Evolutionary conservation across 2,113 vertebrate genomes (phyloP), one percentile per base, ranked within the genome.

Genomic region (Pachyramphus minor): DNA sequence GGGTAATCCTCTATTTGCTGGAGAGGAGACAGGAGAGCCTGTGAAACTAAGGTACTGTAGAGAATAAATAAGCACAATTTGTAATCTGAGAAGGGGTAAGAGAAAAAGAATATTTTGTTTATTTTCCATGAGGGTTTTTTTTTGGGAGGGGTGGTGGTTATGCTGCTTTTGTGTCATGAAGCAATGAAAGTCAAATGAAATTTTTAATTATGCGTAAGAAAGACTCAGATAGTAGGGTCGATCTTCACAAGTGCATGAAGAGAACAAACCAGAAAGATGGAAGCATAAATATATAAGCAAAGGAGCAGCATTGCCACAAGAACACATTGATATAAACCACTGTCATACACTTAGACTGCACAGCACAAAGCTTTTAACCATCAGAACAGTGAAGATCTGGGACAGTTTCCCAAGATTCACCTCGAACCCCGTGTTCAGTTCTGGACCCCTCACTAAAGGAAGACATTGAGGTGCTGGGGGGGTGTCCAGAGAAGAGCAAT

Each of bases 401-500:
- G 73, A 44, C 19, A 44, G 37, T 79, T 83, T 90, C 44, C 16
- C 30, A 60, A 64, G 23, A 52, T 42, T 72, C 27, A 20, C 11
- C 9, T 72, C 2, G 4, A 50, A n/a, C 72, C 9, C 23, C 59
- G 11, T 78, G 33, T 71, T 78, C 9, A 35, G 33, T 71, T 66
- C 76, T 72, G n/a, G 19, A 7, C 4, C 25, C 1, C 11, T 79
- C 21, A 7, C 41, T 52, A 21, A 66, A 44, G 52, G 25, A 67
- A 47, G 33, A 35, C 6, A 5, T 1, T 69, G n/a, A 49, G 12
- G 12, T 79, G 35, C 62, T 60, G 44, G 50, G 81, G 81, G 18
- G 0, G 0, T 16, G 9, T 79, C n/a, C 42, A 35, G 11, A 64
- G 55, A 85, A 69, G 15, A 10, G 17, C n/a, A 66, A 18, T 1